Base-by-base conservation (phyloP, 2,113 vertebrate species). In the Notarius lentiginosus region DNA sequence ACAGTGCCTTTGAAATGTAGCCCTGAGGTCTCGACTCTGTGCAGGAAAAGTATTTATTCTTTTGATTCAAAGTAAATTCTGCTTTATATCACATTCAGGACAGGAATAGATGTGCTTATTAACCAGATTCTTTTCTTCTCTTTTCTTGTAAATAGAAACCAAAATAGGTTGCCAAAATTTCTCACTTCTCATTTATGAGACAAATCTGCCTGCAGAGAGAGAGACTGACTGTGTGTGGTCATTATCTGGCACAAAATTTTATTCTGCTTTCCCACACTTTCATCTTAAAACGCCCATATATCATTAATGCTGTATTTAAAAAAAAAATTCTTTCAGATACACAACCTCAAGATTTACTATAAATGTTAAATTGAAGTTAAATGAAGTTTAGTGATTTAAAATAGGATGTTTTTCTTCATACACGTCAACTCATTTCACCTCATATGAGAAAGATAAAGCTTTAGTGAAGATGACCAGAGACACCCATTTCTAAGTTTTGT, bases 171-270 rank as follows among this genome's bases (percentile, higher is more conserved):
- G 20, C 24, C n/a, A 61, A 30, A 47, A 51, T 34, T 80, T 81
- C 79, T 47, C 86, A 86, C 88, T 90, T 89, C 84, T 77, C 53
- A 55, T 81, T 87, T 49, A 79, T 60, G 20, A 58, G 51, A 49
- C 17, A 61, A 58, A 51, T 2, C 49, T 55, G 41, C 8, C 41
- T 68, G 58, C 18, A 53, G 51, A 72, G 34, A 55, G 27, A 73
- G 10, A 53, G 20, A 63, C 22, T 17, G 47, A n/a, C 22, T 63
- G 63, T 56, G 55, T 14, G 14, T 56, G 14, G 55, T 63, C 61
- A 30, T 30, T 30, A 1, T 63, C 61, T 63, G 61, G 8, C 61
- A 65, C 24, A n/a, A 8, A 65, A n/a, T n/a, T 22, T 8, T 24
- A 9, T n/a, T 65, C 20, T 8, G 22, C 61, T 63, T 20, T 63